Evolutionary conservation across 2,113 vertebrate genomes (phyloP).

Genomic region (Rousettus leschenaultii): DNA sequence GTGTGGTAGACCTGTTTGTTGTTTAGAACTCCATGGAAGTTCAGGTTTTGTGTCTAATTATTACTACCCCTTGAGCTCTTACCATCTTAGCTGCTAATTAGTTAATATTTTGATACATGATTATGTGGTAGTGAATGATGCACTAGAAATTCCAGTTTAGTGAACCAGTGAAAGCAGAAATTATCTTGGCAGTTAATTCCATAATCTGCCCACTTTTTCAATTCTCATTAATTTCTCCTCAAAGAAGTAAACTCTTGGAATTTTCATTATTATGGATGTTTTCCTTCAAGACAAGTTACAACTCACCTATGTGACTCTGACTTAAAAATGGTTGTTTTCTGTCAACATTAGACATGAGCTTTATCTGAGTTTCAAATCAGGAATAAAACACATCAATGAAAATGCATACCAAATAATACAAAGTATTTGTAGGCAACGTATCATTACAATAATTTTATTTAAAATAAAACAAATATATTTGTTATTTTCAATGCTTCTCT

Average conservation of each 20-base stretch:
- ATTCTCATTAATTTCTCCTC: slow-evolving; percentile 6
- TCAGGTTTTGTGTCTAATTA: slow-evolving; percentile 68
- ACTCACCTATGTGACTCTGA: not conserved
- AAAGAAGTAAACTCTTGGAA: slow-evolving; percentile 36
- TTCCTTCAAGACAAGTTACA: slow-evolving; percentile 46
- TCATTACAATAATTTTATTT: not conserved
- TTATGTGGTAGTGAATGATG: slow-evolving; percentile 70
- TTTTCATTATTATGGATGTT: slow-evolving; percentile 20
- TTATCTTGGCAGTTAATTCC: slow-evolving; percentile 69
- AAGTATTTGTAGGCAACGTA: not conserved
- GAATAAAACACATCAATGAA: not conserved
- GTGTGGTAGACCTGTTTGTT: not conserved
- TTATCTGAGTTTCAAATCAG: not conserved
- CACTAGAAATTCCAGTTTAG: slow-evolving; percentile 69
- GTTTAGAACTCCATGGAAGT: not conserved
- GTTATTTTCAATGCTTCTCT: not conserved
- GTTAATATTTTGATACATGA: slow-evolving; percentile 70
- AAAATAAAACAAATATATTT: not conserved
- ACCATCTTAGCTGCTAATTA: slow-evolving; percentile 76
- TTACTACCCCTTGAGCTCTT: slow-evolving; percentile 60
- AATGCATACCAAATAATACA: not conserved
- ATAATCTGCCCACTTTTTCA: slow-evolving; percentile 44
- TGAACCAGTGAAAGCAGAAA: slow-evolving; percentile 72
- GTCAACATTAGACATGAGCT: not conserved
- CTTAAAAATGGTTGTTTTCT: slow-evolving; percentile 55